Base-by-base conservation (phyloP, 2,888 invertebrate species). In the Ochropleura plecta region DNA sequence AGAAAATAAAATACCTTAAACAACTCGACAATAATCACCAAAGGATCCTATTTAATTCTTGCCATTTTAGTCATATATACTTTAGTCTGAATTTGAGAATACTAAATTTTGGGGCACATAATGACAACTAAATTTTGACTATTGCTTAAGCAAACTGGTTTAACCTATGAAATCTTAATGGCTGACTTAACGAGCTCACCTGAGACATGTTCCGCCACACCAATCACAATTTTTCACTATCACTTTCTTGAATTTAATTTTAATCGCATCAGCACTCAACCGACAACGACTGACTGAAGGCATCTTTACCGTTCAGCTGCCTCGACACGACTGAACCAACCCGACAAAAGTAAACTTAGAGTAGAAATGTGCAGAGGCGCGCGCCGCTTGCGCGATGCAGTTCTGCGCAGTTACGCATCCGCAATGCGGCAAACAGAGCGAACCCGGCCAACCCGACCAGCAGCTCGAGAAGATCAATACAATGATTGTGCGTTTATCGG, bases 231-330 rank as follows among this genome's bases (percentile, higher is more conserved):
- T 64, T 30, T 20, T 62, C 44, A 62, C 62, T 14, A n/a, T 62
- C 20, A n/a, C 7, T 20, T 14, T 20, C 14, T 44, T 7, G 14
- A 62, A 44, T 62, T 62, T 12, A n/a, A 62, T n/a, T 62, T 14
- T n/a, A 44, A 62, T 62, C 4, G 62, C 62, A 44, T 62, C 62
- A 62, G n/a, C 62, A 44, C 62, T 62, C 62, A 44, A 62, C 7
- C 10, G 46, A 62, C 62, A n/a, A 44, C 18, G 4, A 18, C 7
- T 62, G 44, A 1, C 62, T 44, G 62, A 44, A 7, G 62, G 62
- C 62, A 62, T 62, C n/a, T 62, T 44, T 12, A 62, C 62, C 14
- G n/a, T 53, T 53, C 12, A n/a, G 53, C 44, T 9, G n/a, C 12
- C 6, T 12, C 20, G 59, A 72, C 51, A 12, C 30, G 14, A 64